phyloP scores from a whole-genome alignment of 2,888 invertebrate genomes.

The Trichogramma dendrolimi region DNA sequence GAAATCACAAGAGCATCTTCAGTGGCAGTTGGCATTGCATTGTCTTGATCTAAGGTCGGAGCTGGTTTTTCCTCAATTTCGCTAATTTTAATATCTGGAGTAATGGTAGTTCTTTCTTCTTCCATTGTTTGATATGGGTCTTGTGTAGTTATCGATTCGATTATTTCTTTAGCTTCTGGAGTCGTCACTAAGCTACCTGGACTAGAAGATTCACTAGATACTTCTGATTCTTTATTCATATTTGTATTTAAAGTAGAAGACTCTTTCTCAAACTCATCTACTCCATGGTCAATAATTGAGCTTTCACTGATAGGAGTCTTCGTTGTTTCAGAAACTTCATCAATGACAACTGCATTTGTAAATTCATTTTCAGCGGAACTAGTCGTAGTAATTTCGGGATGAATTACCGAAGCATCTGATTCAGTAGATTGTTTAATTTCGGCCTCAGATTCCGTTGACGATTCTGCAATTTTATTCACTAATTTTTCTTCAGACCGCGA shows the following conservation, averaged over 20 bases:
- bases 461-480: too few relatives aligned
- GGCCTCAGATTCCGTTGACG: too few relatives aligned
- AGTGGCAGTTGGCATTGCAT: background rate
- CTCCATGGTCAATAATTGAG: constrained; percentile 7
- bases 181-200: constrained; percentile 17
- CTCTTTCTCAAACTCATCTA: constrained; percentile 22
- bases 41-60: background rate
- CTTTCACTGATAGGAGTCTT: constrained; percentile 7
- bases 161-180: constrained; percentile 3
- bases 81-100: background rate
- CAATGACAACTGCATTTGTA: constrained; percentile 17
- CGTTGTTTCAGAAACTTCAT: constrained; percentile 8
- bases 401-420: too few relatives aligned
- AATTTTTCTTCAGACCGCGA: background rate
- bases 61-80: background rate
- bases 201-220: constrained; percentile 28
- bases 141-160: background rate
- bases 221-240: constrained; percentile 25
- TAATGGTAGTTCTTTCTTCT: background rate
- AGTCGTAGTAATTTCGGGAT: too few relatives aligned
- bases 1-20: background rate
- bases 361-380: constrained; percentile 14
- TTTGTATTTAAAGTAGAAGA: constrained; percentile 16
- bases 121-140: background rate
- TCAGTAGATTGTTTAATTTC: too few relatives aligned